phyloP scores from a whole-genome alignment of 2,113 vertebrate species.

The Tetrax tetrax region DNA sequence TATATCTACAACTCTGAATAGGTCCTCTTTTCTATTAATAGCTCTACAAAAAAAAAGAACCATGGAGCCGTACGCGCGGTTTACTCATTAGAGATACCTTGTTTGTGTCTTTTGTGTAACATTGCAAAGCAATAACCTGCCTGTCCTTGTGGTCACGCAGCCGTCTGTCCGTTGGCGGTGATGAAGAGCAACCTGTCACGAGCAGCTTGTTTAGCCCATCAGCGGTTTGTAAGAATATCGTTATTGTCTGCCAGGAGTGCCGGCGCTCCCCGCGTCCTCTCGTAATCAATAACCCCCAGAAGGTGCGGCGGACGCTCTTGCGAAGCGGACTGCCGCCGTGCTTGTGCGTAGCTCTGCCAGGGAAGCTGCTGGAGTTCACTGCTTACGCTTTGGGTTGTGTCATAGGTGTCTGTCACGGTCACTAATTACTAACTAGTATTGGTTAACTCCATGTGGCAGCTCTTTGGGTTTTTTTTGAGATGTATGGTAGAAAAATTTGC shows the following conservation, averaged over 20 bases:
- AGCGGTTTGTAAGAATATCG: constrained; percentile 60
- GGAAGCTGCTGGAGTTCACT: background rate
- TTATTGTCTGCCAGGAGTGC: constrained; percentile 31
- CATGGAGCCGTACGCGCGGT: constrained; percentile 34
- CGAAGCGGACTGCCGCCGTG: background rate
- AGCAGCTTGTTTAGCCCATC: constrained; percentile 69
- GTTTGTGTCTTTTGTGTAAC: constrained; percentile 47
- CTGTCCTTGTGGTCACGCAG: constrained; percentile 73
- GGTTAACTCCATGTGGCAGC: background rate
- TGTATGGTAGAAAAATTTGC: background rate
- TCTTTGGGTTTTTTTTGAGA: background rate
- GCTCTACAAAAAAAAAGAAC: background rate
- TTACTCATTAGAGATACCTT: constrained; percentile 23
- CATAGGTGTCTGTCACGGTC: background rate
- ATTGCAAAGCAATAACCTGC: constrained; percentile 66
- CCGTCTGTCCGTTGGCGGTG: constrained; percentile 55
- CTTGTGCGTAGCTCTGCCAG: background rate
- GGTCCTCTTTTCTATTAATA: constrained; percentile 51
- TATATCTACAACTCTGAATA: background rate
- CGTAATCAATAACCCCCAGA: constrained; percentile 50
- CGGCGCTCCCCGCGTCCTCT: background rate
- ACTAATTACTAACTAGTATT: background rate
- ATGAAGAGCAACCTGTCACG: constrained; percentile 69
- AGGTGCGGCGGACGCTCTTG: background rate
- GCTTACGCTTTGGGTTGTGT: background rate